These are phyloP conservation scores for rat (Rattus norvegicus) DNA, from an alignment of 2,113 vertebrate species.

Conservation along the genomic window GRCr8 NC_086029.1:50251501-50252000, in stretches of 20 bases:
- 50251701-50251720: background rate
- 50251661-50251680: background rate
- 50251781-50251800: too few relatives aligned
- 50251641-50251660: background rate
- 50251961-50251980: slow-evolving; percentile 14
- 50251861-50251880: background rate
- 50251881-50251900: slow-evolving; percentile 63
- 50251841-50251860: background rate
- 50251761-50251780: background rate
- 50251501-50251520: background rate
- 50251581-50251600: background rate
- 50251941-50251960: slow-evolving; percentile 47
- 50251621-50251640: background rate
- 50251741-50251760: background rate
- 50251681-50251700: background rate
- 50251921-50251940: slow-evolving; percentile 54
- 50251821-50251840: background rate
- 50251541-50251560: too few relatives aligned
- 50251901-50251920: slow-evolving; percentile 74
- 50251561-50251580: background rate
- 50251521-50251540: background rate
- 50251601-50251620: background rate
- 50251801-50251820: background rate
- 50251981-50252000: slow-evolving; percentile 22
- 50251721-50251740: background rate